phyloP scores from a whole-genome alignment of 2,888 invertebrate species.

The Amblyjoppa fuscipennis region DNA sequence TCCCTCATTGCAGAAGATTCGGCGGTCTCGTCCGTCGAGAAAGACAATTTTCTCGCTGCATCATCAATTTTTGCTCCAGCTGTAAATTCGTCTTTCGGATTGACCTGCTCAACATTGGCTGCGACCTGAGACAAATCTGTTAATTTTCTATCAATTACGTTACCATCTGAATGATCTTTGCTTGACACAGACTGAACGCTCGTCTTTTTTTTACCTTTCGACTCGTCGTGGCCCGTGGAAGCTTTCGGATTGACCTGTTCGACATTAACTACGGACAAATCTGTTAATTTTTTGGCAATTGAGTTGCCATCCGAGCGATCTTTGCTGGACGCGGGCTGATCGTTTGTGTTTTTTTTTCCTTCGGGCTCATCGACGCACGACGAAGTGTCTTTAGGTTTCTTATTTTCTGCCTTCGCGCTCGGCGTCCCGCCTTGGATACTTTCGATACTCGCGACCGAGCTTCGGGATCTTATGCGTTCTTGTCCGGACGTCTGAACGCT shows the following conservation, averaged over 20 bases:
- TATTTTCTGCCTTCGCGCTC: neutral
- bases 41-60: neutral
- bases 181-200: neutral
- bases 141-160: neutral
- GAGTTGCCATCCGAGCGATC: too few relatives aligned
- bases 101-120: neutral
- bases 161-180: too few relatives aligned
- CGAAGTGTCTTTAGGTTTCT: neutral
- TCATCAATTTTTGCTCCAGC: neutral
- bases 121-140: neutral
- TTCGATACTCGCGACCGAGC: neutral
- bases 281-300: neutral
- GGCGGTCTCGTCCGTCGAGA: neutral
- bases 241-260: neutral
- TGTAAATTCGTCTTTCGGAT: neutral
- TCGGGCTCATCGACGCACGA: neutral
- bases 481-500: slow-evolving; percentile 58
- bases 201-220: neutral
- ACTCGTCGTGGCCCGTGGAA: too few relatives aligned
- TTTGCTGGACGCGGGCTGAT: neutral
- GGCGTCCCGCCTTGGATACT: neutral
- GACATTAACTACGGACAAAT: neutral
- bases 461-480: slow-evolving; percentile 23
- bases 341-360: neutral
- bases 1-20: neutral